Percentiles rank a stretch among this genome's conserved stretches.
phyloP scores from a whole-genome alignment of 2,888 invertebrate species.

The Drosophila kuntzei region DNA sequence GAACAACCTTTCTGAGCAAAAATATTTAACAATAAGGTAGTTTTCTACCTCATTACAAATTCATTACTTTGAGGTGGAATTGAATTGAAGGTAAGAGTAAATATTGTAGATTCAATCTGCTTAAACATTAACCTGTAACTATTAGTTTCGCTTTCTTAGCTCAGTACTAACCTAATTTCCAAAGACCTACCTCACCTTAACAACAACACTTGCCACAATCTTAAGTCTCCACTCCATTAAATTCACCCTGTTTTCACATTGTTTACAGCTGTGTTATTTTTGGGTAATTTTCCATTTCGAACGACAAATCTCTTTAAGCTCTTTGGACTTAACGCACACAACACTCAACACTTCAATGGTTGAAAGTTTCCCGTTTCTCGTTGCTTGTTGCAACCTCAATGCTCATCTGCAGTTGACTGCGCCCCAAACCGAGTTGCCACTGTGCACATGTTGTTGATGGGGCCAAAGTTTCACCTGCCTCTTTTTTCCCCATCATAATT shows the following conservation, averaged over 20 bases:
- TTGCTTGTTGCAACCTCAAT: slow-evolving; percentile 65
- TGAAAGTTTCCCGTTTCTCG: slow-evolving; percentile 31
- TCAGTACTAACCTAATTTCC: neutral
- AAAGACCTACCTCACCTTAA: slow-evolving; percentile 15
- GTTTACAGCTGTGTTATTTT: slow-evolving; percentile 17
- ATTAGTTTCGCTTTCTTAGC: slow-evolving; percentile 3
- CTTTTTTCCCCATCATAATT: slow-evolving; percentile 17
- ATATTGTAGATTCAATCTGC: neutral
- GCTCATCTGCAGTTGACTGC: slow-evolving; percentile 76
- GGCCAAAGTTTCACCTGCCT: slow-evolving; percentile 19
- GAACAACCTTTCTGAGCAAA: neutral
- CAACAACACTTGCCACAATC: slow-evolving; percentile 7
- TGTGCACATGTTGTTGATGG: slow-evolving; percentile 7
- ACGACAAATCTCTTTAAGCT: slow-evolving; percentile 42
- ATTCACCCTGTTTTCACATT: slow-evolving; percentile 6
- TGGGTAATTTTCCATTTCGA: slow-evolving; percentile 47
- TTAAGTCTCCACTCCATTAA: slow-evolving; percentile 1
- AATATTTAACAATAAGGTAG: slow-evolving; percentile 2
- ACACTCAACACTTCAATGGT: slow-evolving; percentile 4
- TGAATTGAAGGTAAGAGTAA: slow-evolving; percentile 4
- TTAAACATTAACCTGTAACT: neutral
- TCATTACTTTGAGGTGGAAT: slow-evolving; percentile 8
- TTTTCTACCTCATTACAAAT: slow-evolving; percentile 18
- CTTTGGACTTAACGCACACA: slow-evolving; percentile 18
- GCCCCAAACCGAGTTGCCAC: slow-evolving; percentile 17